These are phyloP conservation scores for Chymomyza amoena DNA, from an alignment of 2,888 invertebrate species.

Conservation along the genomic window DNA sequence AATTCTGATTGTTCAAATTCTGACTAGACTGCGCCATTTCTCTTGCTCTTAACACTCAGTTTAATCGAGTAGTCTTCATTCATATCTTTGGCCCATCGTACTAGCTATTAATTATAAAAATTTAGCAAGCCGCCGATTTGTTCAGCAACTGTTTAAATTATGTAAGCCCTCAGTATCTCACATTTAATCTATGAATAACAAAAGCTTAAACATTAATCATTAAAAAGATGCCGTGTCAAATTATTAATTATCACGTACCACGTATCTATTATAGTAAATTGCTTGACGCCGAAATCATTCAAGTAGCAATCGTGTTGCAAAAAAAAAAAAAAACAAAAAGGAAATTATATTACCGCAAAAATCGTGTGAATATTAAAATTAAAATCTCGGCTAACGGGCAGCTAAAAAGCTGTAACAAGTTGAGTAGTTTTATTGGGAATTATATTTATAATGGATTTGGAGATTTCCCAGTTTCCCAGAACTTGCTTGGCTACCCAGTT, in stretches of 20 bases:
- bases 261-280: slow-evolving; percentile 13
- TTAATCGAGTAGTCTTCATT: too few relatives aligned
- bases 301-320: slow-evolving; percentile 27
- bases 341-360: background rate
- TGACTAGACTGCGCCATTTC: too few relatives aligned
- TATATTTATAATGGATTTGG: too few relatives aligned
- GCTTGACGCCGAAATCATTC: slow-evolving; percentile 24
- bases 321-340: slow-evolving; percentile 13
- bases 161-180: background rate
- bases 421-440: too few relatives aligned
- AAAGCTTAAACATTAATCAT: slow-evolving; percentile 41
- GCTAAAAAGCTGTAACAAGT: background rate
- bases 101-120: background rate
- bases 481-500: too few relatives aligned
- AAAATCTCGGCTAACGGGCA: background rate
- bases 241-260: slow-evolving; percentile 60
- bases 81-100: background rate
- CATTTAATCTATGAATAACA: slow-evolving; percentile 31
- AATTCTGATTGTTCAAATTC: too few relatives aligned
- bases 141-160: background rate
- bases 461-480: too few relatives aligned
- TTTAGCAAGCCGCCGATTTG: background rate
- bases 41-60: too few relatives aligned
- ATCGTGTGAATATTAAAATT: slow-evolving; percentile 28
- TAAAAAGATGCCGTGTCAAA: slow-evolving; percentile 45